Percentiles rank a stretch among this genome's conserved stretches.
phyloP scores from a whole-genome alignment of 2,888 invertebrate species.

The Scrobipalpa costella region DNA sequence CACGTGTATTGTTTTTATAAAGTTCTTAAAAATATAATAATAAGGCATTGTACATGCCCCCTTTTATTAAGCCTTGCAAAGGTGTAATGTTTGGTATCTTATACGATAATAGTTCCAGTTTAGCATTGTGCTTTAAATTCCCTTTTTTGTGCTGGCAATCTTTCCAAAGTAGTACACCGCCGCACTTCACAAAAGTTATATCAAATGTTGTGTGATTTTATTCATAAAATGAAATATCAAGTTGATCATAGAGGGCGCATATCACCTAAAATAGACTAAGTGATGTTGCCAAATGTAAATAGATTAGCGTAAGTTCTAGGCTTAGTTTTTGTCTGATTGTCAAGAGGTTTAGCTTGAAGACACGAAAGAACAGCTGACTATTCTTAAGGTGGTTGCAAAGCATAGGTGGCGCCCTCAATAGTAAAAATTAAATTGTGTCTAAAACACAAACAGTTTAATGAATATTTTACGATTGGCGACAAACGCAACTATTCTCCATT shows the following conservation, averaged over 20 bases:
- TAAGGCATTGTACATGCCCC: too few species aligned
- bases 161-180: slow-evolving; percentile 18
- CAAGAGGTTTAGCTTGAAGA: slow-evolving; percentile 56
- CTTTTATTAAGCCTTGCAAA: too few species aligned
- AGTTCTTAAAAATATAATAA: too few species aligned
- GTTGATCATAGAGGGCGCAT: slow-evolving; percentile 59
- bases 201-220: slow-evolving; percentile 65
- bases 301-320: slow-evolving; percentile 41
- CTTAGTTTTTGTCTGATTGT: slow-evolving; percentile 58
- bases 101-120: too few species aligned
- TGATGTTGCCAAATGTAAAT: slow-evolving; percentile 77
- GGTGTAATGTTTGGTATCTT: too few species aligned
- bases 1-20: too few species aligned
- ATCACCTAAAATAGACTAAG: slow-evolving; percentile 76
- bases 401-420: too few species aligned
- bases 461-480: too few species aligned
- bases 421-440: too few species aligned
- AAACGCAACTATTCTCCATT: too few species aligned
- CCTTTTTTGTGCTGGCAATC: neutral
- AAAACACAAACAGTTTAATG: too few species aligned
- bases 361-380: slow-evolving; percentile 41
- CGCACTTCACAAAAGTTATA: slow-evolving; percentile 23
- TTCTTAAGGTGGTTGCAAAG: neutral
- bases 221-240: slow-evolving; percentile 62
- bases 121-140: too few species aligned